phyloP scores from a whole-genome alignment of 2,888 invertebrate species.

The Microctonus hyperodae region DNA sequence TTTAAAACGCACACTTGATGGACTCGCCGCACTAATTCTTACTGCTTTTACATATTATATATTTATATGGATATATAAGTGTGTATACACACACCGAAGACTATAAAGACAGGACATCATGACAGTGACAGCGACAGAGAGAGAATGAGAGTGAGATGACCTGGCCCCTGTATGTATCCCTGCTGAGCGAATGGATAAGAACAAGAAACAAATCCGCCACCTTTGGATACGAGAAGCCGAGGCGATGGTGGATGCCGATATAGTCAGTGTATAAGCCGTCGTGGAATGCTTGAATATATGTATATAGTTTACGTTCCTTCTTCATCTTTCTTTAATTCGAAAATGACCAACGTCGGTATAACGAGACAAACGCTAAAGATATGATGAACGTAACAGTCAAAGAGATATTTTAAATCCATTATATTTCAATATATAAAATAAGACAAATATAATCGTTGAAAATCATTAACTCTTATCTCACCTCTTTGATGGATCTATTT shows the following conservation, averaged over 20 bases:
- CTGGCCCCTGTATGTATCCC: conserved; percentile 18
- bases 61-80: too few relatives aligned
- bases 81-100: not conserved
- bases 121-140: not conserved
- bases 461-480: conserved; percentile 29
- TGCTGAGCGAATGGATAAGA: conserved; percentile 47
- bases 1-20: too few relatives aligned
- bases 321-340: conserved; percentile 33
- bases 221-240: conserved; percentile 46
- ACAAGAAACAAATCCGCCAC: conserved; percentile 59
- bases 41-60: too few relatives aligned
- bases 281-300: conserved; percentile 54
- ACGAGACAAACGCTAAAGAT: conserved; percentile 19
- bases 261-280: conserved; percentile 56
- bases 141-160: not conserved
- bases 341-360: too few relatives aligned
- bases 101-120: not conserved
- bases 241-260: conserved; percentile 50
- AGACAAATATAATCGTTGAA: conserved; percentile 18
- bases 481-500: conserved; percentile 21
- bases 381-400: conserved; percentile 18
- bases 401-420: conserved; percentile 17
- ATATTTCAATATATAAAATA: conserved; percentile 13
- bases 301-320: conserved; percentile 30
- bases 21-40: too few relatives aligned